phyloP scores from a whole-genome alignment of 2,888 invertebrate species.

The Crepidodera aurea region DNA sequence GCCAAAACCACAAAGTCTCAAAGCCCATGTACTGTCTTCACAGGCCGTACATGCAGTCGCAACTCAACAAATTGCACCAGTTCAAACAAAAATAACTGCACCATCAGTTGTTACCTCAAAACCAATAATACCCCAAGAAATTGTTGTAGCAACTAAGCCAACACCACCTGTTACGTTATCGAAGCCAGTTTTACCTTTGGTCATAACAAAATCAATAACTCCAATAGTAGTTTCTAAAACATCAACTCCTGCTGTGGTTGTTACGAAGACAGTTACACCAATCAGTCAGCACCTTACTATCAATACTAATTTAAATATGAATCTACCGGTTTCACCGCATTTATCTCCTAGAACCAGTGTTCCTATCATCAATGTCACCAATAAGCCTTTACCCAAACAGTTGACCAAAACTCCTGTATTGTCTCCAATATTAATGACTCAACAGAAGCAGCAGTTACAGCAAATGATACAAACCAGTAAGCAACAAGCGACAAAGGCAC shows the following conservation, averaged over 20 bases:
- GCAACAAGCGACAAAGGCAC: constrained; percentile 40
- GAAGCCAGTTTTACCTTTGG: constrained; percentile 22
- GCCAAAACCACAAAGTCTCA: constrained; percentile 67
- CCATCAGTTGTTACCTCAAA: constrained; percentile 17
- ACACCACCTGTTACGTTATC: constrained; percentile 33
- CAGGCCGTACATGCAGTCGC: constrained; percentile 59
- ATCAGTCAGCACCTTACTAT: constrained; percentile 55
- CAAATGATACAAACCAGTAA: constrained; percentile 45
- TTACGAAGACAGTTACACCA: constrained; percentile 43
- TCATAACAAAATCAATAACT: constrained; percentile 23
- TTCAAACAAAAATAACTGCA: constrained; percentile 26
- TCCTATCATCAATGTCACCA: constrained; percentile 38
- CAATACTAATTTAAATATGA: constrained; percentile 52
- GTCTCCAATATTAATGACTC: constrained; percentile 43
- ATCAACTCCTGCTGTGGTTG: constrained; percentile 23
- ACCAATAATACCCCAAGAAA: constrained; percentile 6
- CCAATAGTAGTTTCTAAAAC: constrained; percentile 24
- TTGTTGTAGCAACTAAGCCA: constrained; percentile 29
- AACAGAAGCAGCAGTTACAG: constrained; percentile 41
- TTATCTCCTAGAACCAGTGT: constrained; percentile 53
- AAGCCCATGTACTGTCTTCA: constrained; percentile 70
- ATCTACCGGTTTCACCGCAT: constrained; percentile 49
- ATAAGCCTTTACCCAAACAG: constrained; percentile 45
- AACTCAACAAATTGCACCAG: constrained; percentile 39
- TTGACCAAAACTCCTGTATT: constrained; percentile 46